Conservation (phyloP, 2,113 vertebrate genomes). For the Cygnus buccinator region DNA sequence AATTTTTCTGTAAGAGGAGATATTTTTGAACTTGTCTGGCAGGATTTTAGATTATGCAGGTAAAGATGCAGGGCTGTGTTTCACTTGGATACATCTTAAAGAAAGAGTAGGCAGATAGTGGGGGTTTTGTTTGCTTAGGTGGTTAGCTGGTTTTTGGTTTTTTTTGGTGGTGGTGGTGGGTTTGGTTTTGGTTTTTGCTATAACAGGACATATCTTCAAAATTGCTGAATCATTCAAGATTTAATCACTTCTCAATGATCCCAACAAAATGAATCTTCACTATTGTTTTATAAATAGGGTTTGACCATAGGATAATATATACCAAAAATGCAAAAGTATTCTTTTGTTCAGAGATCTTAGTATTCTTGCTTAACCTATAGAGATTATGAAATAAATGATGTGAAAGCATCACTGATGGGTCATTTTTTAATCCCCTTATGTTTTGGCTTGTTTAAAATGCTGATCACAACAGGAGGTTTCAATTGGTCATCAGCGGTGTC, state of each 20-base stretch:
- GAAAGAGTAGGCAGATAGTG: background rate
- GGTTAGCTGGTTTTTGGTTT: no score
- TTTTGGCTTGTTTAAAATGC: conserved; percentile 24
- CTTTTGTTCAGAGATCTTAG: background rate
- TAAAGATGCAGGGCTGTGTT: background rate
- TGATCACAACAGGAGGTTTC: conserved; percentile 5
- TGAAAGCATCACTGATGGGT: background rate
- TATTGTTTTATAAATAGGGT: background rate
- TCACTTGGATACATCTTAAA: background rate
- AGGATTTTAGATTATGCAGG: background rate
- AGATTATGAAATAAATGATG: background rate
- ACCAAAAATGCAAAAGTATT: background rate
- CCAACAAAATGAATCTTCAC: background rate
- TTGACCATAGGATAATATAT: background rate
- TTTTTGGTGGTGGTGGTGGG: background rate
- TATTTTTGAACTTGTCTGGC: background rate
- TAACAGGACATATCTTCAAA: background rate
- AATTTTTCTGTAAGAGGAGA: background rate
- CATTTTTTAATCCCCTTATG: background rate
- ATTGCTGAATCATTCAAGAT: background rate
- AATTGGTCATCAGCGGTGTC: conserved; percentile 9
- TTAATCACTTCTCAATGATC: background rate
- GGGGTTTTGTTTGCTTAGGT: background rate
- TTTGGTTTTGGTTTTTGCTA: background rate
- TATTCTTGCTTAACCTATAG: background rate